phyloP scores from a whole-genome alignment of 2,797 vertebrate genomes.

The Chelonia mydas region DNA sequence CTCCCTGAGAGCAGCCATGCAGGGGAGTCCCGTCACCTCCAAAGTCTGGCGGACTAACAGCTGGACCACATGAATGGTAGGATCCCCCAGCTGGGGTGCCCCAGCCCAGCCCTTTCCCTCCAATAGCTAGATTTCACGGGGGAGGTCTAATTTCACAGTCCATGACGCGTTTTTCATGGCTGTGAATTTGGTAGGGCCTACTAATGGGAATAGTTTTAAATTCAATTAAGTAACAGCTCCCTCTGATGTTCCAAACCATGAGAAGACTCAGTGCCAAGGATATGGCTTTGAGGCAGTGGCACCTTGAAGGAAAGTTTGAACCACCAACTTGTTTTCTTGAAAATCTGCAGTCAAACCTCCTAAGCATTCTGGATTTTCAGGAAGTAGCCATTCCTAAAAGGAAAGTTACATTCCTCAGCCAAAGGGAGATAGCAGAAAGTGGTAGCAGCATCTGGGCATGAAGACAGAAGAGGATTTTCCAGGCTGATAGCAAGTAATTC shows the following conservation, averaged over 20 bases:
- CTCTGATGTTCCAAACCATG: background rate
- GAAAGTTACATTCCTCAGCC: background rate
- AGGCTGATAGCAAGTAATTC: background rate
- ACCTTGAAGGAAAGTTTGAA: fast-evolving
- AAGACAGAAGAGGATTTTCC: background rate
- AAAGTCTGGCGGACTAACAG: too few species aligned
- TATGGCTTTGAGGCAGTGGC: background rate
- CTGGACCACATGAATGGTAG: too few species aligned
- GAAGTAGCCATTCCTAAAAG: background rate
- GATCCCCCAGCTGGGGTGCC: too few species aligned
- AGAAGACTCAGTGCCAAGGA: background rate
- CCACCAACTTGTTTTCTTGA: background rate
- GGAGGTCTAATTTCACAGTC: too few species aligned
- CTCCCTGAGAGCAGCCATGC: too few species aligned
- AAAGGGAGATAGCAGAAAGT: background rate
- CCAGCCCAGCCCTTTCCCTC: too few species aligned
- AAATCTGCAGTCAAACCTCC: background rate
- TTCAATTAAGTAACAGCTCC: background rate
- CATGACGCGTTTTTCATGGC: too few species aligned
- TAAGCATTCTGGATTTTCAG: background rate
- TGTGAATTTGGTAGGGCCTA: too few species aligned
- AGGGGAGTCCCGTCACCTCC: too few species aligned
- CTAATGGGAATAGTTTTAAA: background rate
- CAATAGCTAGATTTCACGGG: too few species aligned
- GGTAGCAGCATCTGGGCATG: background rate